Evolutionary conservation across 2,888 invertebrate species (phyloP).

Genomic region (Opisthograptis luteolata): DNA sequence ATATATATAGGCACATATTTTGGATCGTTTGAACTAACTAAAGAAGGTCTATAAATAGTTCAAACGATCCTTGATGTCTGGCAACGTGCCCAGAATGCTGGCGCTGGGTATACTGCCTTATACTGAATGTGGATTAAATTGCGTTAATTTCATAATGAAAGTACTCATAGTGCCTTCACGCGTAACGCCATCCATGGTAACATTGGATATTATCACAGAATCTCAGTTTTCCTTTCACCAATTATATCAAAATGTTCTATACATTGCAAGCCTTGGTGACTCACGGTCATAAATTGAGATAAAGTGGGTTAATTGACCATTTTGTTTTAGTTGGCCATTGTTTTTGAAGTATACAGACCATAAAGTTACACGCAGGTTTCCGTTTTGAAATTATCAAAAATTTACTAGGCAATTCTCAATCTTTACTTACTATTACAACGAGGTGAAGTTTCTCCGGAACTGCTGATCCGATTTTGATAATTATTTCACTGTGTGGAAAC

Average conservation of each 20-base stretch:
- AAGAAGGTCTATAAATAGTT: no score
- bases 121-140: neutral
- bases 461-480: no score
- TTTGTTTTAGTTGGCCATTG: constrained; percentile 5
- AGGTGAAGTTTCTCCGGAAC: no score
- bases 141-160: neutral
- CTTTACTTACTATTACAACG: no score
- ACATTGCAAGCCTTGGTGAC: neutral
- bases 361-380: neutral
- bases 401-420: neutral
- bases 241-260: constrained; percentile 3
- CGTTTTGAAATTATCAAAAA: neutral
- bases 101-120: neutral
- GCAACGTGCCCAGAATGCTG: no score
- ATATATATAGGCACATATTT: no score
- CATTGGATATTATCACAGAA: neutral
- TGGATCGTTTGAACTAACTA: no score
- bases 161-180: neutral
- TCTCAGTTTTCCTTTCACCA: constrained; percentile 14
- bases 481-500: no score
- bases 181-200: neutral
- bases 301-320: constrained; percentile 9
- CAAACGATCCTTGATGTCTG: no score
- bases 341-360: constrained; percentile 2
- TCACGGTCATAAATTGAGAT: neutral